These are phyloP conservation scores for Tyria jacobaeae DNA, from an alignment of 2,888 invertebrate genomes.

Conservation along the genomic window DNA sequence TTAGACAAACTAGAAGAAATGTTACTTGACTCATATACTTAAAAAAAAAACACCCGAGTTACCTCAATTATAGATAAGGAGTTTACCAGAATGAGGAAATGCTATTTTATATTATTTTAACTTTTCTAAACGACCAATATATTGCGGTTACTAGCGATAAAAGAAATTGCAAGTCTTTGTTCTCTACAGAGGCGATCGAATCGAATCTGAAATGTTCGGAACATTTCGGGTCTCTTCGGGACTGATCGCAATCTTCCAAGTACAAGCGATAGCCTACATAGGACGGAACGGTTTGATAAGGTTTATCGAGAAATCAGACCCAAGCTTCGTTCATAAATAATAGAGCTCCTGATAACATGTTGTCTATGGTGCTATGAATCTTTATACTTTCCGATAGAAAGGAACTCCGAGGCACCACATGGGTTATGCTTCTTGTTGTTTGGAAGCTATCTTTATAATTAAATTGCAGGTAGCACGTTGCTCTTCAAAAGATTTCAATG, in stretches of 20 bases:
- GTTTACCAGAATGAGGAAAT: neutral
- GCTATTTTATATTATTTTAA: constrained; percentile 4
- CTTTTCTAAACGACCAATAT: constrained; percentile 18
- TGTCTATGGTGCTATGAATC: neutral
- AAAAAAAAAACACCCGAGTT: neutral
- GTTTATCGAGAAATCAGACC: constrained; percentile 24
- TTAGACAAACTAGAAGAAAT: neutral
- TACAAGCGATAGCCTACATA: constrained; percentile 20
- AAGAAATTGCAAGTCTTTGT: constrained; percentile 25
- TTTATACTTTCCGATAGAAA: no score
- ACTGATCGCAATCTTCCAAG: constrained; percentile 25
- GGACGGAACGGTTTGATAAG: constrained; percentile 29
- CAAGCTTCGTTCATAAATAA: constrained; percentile 18
- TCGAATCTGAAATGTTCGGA: constrained; percentile 10
- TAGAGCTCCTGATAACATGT: constrained; percentile 8
- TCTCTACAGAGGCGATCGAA: constrained; percentile 9
- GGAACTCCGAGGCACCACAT: no score
- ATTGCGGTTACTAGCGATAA: constrained; percentile 30
- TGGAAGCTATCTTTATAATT: no score
- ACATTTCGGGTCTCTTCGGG: constrained; percentile 18
- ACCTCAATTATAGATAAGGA: constrained; percentile 11
- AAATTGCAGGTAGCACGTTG: no score
- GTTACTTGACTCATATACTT: neutral
- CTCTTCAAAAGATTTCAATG: no score
- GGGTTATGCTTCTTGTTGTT: no score